Percentiles rank a stretch among this genome's conserved stretches.
These are phyloP conservation scores for Syritta pipiens DNA, from an alignment of 2,888 invertebrate genomes.

Conservation along the genomic window DNA sequence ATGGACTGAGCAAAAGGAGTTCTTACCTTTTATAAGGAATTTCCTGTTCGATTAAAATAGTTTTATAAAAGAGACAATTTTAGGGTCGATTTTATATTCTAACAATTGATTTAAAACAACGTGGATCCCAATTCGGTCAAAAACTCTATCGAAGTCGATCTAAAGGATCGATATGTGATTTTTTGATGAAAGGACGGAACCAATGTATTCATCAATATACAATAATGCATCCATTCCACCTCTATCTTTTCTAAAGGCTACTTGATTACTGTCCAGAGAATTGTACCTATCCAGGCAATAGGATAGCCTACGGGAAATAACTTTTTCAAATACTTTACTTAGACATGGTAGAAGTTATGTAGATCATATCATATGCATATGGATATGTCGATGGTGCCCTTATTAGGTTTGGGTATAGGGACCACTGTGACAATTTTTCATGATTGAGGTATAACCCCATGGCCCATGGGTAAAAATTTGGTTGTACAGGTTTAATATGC, in stretches of 20 bases:
- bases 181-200: neutral
- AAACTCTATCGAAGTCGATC: constrained; percentile 4
- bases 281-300: constrained; percentile 14
- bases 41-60: constrained; percentile 33
- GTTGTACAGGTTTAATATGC: too few species aligned
- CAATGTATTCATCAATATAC: neutral
- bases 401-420: constrained; percentile 6
- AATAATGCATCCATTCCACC: neutral
- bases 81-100: constrained; percentile 12
- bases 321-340: constrained; percentile 25
- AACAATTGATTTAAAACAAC: constrained; percentile 2
- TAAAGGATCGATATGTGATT: constrained; percentile 2
- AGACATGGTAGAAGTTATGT: constrained; percentile 34
- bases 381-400: neutral
- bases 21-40: constrained; percentile 22
- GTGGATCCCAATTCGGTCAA: constrained; percentile 6
- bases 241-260: neutral
- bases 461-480: too few species aligned
- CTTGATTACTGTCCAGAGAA: constrained; percentile 11
- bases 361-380: constrained; percentile 23
- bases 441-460: too few species aligned
- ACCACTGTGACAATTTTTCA: constrained; percentile 19
- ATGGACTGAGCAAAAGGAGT: neutral
- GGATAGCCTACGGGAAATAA: constrained; percentile 19
- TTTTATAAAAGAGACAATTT: constrained; percentile 25